These are phyloP conservation scores for Merluccius polli DNA, from an alignment of 2,797 vertebrate species.

Conservation along the genomic window DNA sequence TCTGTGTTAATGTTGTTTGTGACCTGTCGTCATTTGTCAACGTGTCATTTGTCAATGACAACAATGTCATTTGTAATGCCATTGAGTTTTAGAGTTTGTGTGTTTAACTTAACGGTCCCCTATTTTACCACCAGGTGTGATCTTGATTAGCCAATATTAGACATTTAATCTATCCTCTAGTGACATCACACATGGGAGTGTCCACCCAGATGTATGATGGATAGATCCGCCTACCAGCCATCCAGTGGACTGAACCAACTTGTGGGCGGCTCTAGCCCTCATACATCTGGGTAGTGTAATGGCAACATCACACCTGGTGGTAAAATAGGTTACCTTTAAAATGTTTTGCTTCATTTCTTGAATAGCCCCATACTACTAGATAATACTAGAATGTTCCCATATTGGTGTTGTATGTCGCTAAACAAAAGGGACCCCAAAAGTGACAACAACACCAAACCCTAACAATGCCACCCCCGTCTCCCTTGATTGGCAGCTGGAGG, in stretches of 20 bases:
- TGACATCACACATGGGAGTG: too few species aligned
- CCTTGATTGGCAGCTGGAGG: conserved; percentile 81
- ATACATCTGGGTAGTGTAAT: too few species aligned
- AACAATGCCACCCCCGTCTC: not conserved
- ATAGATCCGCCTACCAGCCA: too few species aligned
- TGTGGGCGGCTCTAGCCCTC: too few species aligned
- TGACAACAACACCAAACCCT: not conserved
- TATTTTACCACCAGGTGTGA: too few species aligned
- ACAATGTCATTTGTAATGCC: not conserved
- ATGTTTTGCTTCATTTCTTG: not conserved
- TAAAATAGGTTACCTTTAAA: too few species aligned
- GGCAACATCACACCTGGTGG: too few species aligned
- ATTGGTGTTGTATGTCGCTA: not conserved
- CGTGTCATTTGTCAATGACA: not conserved
- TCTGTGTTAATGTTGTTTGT: not conserved
- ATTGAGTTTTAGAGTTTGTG: not conserved
- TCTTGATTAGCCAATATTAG: too few species aligned
- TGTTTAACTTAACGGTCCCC: not conserved
- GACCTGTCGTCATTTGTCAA: not conserved
- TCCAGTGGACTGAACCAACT: too few species aligned
- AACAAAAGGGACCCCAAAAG: not conserved
- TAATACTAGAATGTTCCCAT: too few species aligned
- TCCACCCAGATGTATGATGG: too few species aligned
- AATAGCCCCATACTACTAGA: not conserved
- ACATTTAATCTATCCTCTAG: too few species aligned